A percentile compares a stretch with the other conserved stretches of the same genome.
These are phyloP conservation scores for Frieseomelitta varia DNA, from an alignment of 1,140 invertebrate genomes.

Conservation along the genomic window DNA sequence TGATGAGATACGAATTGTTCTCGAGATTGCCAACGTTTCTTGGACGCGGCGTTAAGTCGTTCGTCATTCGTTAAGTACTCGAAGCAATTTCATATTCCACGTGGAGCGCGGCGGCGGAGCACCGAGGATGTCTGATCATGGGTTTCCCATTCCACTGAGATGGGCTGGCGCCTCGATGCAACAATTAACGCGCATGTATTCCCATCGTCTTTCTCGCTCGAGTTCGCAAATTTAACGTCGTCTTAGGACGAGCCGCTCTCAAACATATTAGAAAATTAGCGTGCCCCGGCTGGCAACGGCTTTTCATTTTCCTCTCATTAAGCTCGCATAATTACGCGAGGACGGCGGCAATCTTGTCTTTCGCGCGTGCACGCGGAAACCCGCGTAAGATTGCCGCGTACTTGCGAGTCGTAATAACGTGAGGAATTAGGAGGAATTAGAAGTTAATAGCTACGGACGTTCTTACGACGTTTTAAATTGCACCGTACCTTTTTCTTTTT, in stretches of 20 bases:
- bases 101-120: not conserved
- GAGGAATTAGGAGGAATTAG: not conserved
- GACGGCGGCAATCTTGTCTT: slow-evolving; percentile 27
- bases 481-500: not conserved
- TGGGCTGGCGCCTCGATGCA: too few relatives aligned
- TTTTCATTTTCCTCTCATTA: slow-evolving; percentile 52
- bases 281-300: not conserved
- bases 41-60: not conserved
- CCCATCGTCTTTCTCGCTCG: not conserved
- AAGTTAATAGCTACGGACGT: slow-evolving; percentile 7
- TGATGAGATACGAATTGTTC: not conserved
- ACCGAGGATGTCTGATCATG: not conserved
- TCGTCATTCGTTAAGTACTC: not conserved
- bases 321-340: slow-evolving; percentile 48
- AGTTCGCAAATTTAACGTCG: slow-evolving; percentile 4
- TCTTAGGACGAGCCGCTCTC: not conserved
- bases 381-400: not conserved
- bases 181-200: slow-evolving; percentile 3
- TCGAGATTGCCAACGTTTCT: too few relatives aligned
- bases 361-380: slow-evolving; percentile 18
- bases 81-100: not conserved
- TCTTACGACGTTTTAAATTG: not conserved
- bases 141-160: not conserved
- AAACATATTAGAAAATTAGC: slow-evolving; percentile 33
- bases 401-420: not conserved